A percentile compares a stretch with the other conserved stretches of the same genome.
These are phyloP conservation scores for Struthio camelus DNA, from an alignment of 2,113 vertebrate species.

Conservation along the genomic window DNA sequence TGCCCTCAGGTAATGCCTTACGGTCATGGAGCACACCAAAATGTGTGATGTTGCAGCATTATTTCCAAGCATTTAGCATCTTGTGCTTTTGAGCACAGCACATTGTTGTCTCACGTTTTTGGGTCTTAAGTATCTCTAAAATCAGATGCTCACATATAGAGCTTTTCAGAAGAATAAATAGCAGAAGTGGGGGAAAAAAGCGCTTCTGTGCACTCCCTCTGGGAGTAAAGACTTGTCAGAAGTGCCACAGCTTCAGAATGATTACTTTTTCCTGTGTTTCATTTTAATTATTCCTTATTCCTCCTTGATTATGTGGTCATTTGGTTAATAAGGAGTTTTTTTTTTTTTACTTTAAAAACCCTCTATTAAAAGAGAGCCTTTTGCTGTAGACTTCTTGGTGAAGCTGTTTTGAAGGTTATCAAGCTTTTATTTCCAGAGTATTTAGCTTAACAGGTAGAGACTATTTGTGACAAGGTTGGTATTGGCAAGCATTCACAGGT, in stretches of 20 bases:
- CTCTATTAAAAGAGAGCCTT: neutral
- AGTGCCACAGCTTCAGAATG: neutral
- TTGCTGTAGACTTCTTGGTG: neutral
- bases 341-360: neutral
- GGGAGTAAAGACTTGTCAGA: neutral
- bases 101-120: neutral
- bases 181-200: neutral
- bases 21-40: neutral
- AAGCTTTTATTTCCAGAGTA: neutral
- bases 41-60: neutral
- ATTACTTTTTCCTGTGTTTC: neutral
- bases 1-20: too few species aligned
- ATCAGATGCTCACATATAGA: neutral
- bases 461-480: neutral
- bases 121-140: neutral
- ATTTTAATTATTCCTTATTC: neutral
- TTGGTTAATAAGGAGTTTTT: neutral
- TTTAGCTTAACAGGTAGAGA: neutral
- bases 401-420: neutral
- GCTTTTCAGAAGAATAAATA: neutral
- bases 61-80: neutral
- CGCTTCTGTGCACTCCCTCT: neutral
- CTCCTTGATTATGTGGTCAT: fast-evolving
- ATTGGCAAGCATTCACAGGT: neutral
- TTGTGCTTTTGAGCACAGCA: neutral